Evolutionary conservation across 2,888 invertebrate genomes (phyloP), one percentile per base, ranked within the genome.

Genomic region (Agonopterix heracliana): DNA sequence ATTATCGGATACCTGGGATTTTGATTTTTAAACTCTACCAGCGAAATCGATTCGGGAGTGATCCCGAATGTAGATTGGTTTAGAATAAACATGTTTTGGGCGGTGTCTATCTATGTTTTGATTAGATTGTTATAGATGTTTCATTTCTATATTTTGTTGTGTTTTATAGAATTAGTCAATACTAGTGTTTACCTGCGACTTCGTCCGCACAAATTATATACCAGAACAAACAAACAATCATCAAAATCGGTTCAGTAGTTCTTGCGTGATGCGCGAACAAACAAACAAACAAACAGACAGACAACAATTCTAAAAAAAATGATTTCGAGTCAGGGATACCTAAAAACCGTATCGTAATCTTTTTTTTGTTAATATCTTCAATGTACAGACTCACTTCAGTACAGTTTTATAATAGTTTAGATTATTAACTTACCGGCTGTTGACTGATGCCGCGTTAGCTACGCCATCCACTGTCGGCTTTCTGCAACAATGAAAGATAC

Each of bases 391-490:
- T n/a, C n/a, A n/a, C n/a, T n/a, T n/a, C n/a, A n/a, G n/a, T n/a
- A n/a, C n/a, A n/a, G n/a, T n/a, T n/a, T n/a, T n/a, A n/a, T n/a
- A n/a, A n/a, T 35, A 40, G n/a, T 40, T 11, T 9, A 40, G 38
- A 44, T 45, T 26, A 41, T 46, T 9, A 47, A 94, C 95, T 94
- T 90, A 95, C 95, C 95, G 95, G 75, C 94, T 94, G 87, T 95
- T 95, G 71, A 95, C 95, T 63, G 95, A 95, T 56, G 95, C 93
- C 50, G 95, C 92, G 74, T 94, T 95, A 60, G 93, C 93, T 70
- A 95, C 94, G 75, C 95, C 95, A 84, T 95, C 95, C 85, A 95
- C 94, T 57, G 95, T 91, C 65, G 95, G 95, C 89, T 95, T 96
- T 91, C 93, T 95, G 92, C 74, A 93, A 93, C 26, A 26, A 26